Evolutionary conservation across 2,113 vertebrate species (phyloP), one percentile per base, ranked within the genome.

Genomic region (Sciurus niger): DNA sequence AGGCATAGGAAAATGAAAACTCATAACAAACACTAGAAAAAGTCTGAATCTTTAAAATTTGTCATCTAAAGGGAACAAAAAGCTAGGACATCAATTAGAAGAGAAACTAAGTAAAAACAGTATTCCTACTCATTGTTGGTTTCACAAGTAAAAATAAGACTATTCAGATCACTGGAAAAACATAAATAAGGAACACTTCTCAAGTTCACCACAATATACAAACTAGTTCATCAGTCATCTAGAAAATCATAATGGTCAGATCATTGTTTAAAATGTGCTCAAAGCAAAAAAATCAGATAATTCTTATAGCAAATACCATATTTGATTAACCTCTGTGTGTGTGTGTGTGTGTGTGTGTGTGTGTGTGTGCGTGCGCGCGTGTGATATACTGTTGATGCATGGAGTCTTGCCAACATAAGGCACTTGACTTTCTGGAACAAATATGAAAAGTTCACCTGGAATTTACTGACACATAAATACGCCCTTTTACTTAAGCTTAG

Each of bases 101-200:
- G 34, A 92, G 48, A 67, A 86, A 76, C 68, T 76, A 89, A 80
- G 40, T 43, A 48, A 88, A 84, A 84, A 48, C 43, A 4, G 3
- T 46, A 79, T 68, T 24, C 22, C 13, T 85, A 79, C 2, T 92
- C 25, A 30, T 37, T 67, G 48, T 5, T 88, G 14, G 28, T 73
- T 68, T 94, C 40, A 74, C 72, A 73, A 88, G 28, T n/a, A n/a
- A 94, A 79, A 94, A 28, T 13, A 72, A 94, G 28, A 82, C 60
- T 86, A 63, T 86, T 90, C 4, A 93, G 67, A 72, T 76, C 5
- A 8, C 72, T 34, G 55, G 65, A 40, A 34, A 89, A 84, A 92
- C 5, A 3, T 67, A 84, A 2, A n/a, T 84, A 86, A 79, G 32
- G 17, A 73, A 73, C 9, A 7, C 25, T 82, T 74, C 28, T 17